Conservation (phyloP, 2,888 invertebrate species). For the Tipula vernalis region DNA sequence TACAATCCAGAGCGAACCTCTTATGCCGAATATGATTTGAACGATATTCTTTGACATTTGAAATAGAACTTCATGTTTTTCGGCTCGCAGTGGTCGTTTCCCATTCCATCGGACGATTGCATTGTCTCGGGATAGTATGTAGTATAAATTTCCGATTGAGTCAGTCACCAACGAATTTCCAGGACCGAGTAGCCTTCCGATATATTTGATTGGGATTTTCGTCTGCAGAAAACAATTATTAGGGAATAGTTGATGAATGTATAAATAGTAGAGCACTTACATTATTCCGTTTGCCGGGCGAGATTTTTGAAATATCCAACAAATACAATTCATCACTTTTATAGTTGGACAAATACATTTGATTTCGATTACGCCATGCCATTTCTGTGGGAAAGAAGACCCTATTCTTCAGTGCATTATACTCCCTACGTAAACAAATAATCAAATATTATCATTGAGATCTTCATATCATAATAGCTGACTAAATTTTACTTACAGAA, state of each 20-base stretch:
- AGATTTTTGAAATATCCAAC: constrained; percentile 11
- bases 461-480: not conserved
- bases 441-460: not conserved
- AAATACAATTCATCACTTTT: constrained; percentile 13
- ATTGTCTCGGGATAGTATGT: constrained; percentile 18
- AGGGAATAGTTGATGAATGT: not conserved
- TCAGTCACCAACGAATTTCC: constrained; percentile 17
- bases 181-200: constrained; percentile 18
- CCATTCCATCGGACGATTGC: constrained; percentile 19
- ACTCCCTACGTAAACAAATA: not conserved
- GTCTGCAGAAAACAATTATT: not conserved
- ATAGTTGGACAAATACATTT: constrained; percentile 13
- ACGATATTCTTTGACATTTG: constrained; percentile 15
- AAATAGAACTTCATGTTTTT: constrained; percentile 20
- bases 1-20: constrained; percentile 19
- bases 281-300: not conserved
- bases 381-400: not conserved
- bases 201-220: constrained; percentile 12
- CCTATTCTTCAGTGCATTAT: not conserved
- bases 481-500: not conserved
- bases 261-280: not conserved
- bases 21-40: constrained; percentile 20
- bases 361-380: not conserved
- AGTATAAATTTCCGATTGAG: constrained; percentile 17
- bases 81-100: constrained; percentile 16